Base-by-base conservation (phyloP, 1,140 invertebrate genomes). In the Araneus ventricosus region DNA sequence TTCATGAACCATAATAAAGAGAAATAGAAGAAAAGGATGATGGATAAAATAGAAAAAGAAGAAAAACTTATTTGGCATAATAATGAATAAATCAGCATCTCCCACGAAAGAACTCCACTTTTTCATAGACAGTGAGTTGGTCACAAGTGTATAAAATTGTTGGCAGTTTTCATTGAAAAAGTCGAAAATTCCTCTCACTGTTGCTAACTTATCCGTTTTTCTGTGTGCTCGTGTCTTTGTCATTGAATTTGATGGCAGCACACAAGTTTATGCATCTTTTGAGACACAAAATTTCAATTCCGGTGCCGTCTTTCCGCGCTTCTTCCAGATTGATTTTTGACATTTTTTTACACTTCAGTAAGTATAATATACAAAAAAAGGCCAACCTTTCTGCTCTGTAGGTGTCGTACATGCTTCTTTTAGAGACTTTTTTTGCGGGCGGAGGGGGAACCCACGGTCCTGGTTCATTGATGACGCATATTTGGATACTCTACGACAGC, bases 341-440 rank as follows among this genome's bases (percentile, higher is more conserved):
- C 39, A 41, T 88, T n/a, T 30, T 52, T 30, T 75, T 30, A 34
- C 34, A n/a, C 37, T 88, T 88, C 20, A 84, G 27, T 41, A 92
- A 61, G 27, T 90, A 93, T 22, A 94, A 59, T n/a, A 27, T 93
- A 67, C 14, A 88, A 41, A 59, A 94, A 61, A 94, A 92, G 52
- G 94, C 94, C 59, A 86, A 70, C 20, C 93, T 52, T 70, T 94
- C 94, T 17, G 85, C 52, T 2, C 10, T 24, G 85, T 94, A 88
- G 2, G 82, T 94, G 6, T 27, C 20, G 8, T 22, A 3, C 4
- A 41, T 30, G 57, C 92, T 79, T 57, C 93, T 93, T 10, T 41
- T 41, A 8, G 41, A 41, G 41, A 41, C 10, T 5, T 41, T 41
- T 41, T 41, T 0, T 5, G 41, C 6, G 41, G n/a, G n/a, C n/a